Evolutionary conservation across 2,888 invertebrate genomes (phyloP).

Genomic region (Rhimphoctona megacephalus): DNA sequence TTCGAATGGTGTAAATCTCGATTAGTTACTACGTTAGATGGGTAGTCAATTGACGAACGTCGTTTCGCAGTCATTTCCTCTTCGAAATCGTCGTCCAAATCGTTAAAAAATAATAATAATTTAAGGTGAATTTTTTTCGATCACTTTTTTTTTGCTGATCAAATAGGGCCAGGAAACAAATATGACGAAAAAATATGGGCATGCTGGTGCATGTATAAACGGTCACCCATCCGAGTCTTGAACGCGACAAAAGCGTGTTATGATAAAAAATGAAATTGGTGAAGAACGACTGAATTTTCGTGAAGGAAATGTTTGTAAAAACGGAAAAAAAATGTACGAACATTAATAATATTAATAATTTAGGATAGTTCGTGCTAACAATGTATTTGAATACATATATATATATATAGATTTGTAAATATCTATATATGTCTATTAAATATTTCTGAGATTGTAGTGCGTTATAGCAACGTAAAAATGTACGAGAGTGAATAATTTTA

Average conservation of each 20-base stretch:
- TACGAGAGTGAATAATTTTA: constrained; percentile 72
- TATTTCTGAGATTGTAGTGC: constrained; percentile 76
- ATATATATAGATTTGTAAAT: constrained; percentile 6
- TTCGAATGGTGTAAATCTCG: constrained; percentile 36
- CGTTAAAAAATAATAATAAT: neutral
- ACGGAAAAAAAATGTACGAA: constrained; percentile 51
- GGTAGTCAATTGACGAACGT: constrained; percentile 55
- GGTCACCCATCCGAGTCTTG: neutral
- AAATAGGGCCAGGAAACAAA: neutral
- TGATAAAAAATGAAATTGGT: constrained; percentile 11
- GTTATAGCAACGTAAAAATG: constrained; percentile 74
- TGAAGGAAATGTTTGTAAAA: constrained; percentile 56
- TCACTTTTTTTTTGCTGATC: neutral
- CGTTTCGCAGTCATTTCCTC: constrained; percentile 53
- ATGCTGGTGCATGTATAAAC: neutral
- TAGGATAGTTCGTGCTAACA: constrained; percentile 60
- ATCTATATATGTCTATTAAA: constrained; percentile 41
- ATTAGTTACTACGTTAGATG: constrained; percentile 54
- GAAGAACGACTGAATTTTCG: constrained; percentile 17
- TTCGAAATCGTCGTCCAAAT: constrained; percentile 5
- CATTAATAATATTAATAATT: constrained; percentile 55
- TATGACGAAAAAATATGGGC: neutral
- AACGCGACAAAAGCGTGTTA: neutral
- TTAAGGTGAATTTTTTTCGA: neutral
- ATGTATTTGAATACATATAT: constrained; percentile 37